phyloP scores from a whole-genome alignment of 2,797 vertebrate genomes.

The Manis pentadactyla region DNA sequence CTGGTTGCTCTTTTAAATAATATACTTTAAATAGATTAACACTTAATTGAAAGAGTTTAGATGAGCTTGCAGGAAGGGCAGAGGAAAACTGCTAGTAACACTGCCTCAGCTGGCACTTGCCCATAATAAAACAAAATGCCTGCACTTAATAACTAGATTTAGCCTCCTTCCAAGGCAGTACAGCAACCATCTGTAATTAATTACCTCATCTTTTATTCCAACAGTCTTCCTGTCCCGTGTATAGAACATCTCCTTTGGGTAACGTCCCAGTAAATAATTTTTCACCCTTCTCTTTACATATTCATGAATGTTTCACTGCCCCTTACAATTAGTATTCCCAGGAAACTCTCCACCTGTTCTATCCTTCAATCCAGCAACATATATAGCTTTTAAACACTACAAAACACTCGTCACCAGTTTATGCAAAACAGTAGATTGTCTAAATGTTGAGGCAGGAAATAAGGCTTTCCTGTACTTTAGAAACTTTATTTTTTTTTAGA shows the following conservation, averaged over 20 bases:
- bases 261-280: neutral
- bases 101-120: neutral
- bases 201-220: neutral
- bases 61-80: neutral
- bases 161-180: neutral
- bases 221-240: neutral
- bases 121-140: conserved; percentile 4
- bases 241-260: neutral
- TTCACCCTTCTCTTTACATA: neutral
- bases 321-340: neutral
- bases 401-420: neutral
- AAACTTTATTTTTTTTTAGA: neutral
- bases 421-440: neutral
- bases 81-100: neutral
- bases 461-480: neutral
- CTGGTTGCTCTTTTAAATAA: neutral
- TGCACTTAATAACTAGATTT: neutral
- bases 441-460: neutral
- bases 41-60: neutral
- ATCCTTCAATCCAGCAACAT: neutral
- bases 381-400: neutral
- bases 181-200: neutral
- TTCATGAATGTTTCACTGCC: conserved; percentile 25
- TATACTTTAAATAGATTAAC: neutral
- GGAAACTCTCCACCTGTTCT: neutral